Evolutionary conservation across 2,888 invertebrate species (phyloP).

Genomic region (Amphimallon solstitiale): DNA sequence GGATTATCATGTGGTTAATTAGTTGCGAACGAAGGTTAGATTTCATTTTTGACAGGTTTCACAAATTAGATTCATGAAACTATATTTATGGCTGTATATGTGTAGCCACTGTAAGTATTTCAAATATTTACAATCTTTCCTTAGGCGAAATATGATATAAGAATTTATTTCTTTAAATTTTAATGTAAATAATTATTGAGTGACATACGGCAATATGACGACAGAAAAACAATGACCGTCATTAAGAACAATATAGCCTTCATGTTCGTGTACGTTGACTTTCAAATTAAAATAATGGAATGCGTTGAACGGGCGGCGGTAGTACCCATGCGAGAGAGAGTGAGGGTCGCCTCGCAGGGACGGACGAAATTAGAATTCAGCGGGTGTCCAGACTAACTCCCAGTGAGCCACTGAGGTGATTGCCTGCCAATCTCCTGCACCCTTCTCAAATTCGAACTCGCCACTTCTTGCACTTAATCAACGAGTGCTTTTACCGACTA

Average conservation of each 20-base stretch:
- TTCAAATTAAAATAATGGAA: slow-evolving; percentile 36
- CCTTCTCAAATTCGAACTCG: slow-evolving; percentile 57
- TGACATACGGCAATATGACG: not conserved
- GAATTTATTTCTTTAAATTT: no score
- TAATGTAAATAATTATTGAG: no score
- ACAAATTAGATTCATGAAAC: no score
- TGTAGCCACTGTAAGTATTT: no score
- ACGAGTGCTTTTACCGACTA: slow-evolving; percentile 50
- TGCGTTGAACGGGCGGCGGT: slow-evolving; percentile 6
- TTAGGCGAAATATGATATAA: no score
- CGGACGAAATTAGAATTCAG: slow-evolving; percentile 61
- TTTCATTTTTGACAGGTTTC: no score
- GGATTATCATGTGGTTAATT: no score
- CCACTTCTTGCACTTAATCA: slow-evolving; percentile 57
- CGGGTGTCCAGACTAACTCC: slow-evolving; percentile 61
- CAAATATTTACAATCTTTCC: no score
- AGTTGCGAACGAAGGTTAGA: no score
- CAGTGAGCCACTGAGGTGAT: slow-evolving; percentile 62
- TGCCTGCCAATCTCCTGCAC: slow-evolving; percentile 63
- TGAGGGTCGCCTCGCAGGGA: slow-evolving; percentile 28
- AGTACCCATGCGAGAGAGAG: not conserved
- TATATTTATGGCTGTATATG: no score
- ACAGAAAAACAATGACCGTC: slow-evolving; percentile 17
- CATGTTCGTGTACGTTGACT: slow-evolving; percentile 22
- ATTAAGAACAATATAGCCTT: slow-evolving; percentile 26